Conservation (phyloP, 2,113 vertebrate species). For the Gorsachius goisagi region DNA sequence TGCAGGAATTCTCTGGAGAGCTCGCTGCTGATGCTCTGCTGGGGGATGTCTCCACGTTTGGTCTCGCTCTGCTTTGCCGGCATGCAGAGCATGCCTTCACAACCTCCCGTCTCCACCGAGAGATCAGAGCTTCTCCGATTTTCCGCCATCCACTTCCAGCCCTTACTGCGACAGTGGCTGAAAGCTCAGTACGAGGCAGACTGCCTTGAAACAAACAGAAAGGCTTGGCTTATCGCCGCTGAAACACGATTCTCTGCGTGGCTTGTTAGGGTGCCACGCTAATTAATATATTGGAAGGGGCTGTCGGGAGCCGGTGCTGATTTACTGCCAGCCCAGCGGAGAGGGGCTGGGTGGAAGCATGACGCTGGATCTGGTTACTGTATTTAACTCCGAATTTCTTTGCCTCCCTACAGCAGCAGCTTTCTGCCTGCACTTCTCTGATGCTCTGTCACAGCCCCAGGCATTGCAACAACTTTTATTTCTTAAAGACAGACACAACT, state of each 20-base stretch:
- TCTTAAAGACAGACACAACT: constrained; percentile 20
- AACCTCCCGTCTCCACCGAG: background rate
- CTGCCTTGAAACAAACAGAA: background rate
- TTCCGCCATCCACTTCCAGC: background rate
- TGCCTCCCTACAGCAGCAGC: constrained; percentile 3
- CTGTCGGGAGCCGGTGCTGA: rapidly evolving
- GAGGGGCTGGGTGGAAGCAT: background rate
- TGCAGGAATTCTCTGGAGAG: background rate
- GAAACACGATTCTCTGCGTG: background rate
- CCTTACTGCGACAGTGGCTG: rapidly evolving
- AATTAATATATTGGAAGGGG: background rate
- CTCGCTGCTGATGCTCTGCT: background rate
- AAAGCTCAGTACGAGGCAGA: background rate
- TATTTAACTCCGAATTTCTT: constrained; percentile 21
- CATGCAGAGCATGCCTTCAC: background rate
- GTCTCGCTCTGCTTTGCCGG: rapidly evolving
- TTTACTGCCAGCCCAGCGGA: rapidly evolving
- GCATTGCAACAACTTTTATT: constrained; percentile 15
- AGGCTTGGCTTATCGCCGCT: rapidly evolving
- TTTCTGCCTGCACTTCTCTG: background rate
- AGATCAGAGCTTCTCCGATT: background rate
- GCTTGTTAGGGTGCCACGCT: background rate
- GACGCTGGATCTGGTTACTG: background rate
- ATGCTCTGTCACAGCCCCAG: background rate
- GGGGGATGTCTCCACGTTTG: background rate